Evolutionary conservation across 2,797 vertebrate species (phyloP), one percentile per base, ranked within the genome.

Genomic region (Paguma larvata): DNA sequence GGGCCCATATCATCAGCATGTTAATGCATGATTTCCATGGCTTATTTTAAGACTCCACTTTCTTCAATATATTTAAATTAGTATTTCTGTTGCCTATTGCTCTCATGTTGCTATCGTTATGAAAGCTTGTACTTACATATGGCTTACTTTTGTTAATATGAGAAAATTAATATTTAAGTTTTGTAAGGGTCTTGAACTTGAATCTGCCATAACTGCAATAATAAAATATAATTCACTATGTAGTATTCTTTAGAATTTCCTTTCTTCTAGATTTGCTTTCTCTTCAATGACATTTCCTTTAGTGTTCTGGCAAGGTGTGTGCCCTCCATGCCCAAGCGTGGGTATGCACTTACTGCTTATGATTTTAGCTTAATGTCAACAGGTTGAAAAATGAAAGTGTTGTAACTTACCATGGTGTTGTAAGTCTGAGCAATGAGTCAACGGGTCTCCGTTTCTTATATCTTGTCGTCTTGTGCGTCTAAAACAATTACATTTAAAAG

Each of bases 391-490:
- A 32, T 30, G 9, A 75, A 83, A 94, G 2, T 62, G 15, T 3
- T 79, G 19, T 10, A 86, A 98, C 98, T 98, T 99, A 99, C 99
- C 99, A 2, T 99, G 99, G 85, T 99, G 99, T 91, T 99, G 99
- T 91, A 99, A 98, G 97, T 99, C 99, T 21, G 99, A 99, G 96
- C 99, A 99, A 85, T 99, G 99, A 67, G 99, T 99, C 91, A 99
- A 98, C 0, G 99, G 99, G 95, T 99, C 99, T 98, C 99, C 99
- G 4, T 99, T 99, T 97, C 99, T 99, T 98, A 99, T 99, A 95
- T 99, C 99, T 98, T 99, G 99, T 77, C 99, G 98, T 95, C 99
- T 99, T n/a, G 99, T 99, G 93, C 99, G 99, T 98, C 99, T 99
- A 98, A 92, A 98, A 98, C 96, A 97, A 97, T 41, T 46, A 79